Evolutionary conservation across 2,797 vertebrate genomes (phyloP).

Genomic region (Chloroceryle inda): DNA sequence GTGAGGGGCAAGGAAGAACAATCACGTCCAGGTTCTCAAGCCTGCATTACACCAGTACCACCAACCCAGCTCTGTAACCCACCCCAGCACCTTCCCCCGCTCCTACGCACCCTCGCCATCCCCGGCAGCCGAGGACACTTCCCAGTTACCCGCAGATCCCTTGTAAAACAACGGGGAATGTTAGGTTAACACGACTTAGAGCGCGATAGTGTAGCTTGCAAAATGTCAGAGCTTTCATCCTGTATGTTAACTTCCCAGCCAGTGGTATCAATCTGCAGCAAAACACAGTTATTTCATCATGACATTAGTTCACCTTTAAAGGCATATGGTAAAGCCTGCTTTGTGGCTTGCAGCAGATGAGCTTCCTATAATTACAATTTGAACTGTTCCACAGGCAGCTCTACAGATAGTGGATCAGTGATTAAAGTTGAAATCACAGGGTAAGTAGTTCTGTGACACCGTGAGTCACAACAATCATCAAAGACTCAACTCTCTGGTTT

Average conservation of each 20-base stretch:
- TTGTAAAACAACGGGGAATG: conserved; percentile 61
- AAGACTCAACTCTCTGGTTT: conserved; percentile 76
- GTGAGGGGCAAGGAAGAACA: not conserved
- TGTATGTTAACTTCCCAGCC: conserved; percentile 64
- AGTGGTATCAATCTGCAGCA: conserved; percentile 67
- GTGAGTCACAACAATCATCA: conserved; percentile 80
- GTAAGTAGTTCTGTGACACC: conserved; percentile 80
- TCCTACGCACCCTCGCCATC: not conserved
- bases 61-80: not conserved
- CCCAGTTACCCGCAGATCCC: conserved; percentile 15
- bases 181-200: conserved; percentile 1
- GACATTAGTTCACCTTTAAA: conserved; percentile 80
- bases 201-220: conserved; percentile 12
- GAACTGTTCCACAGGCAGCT: conserved; percentile 76
- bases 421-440: conserved; percentile 82
- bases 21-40: rapidly evolving
- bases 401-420: conserved; percentile 79
- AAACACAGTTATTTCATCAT: conserved; percentile 75
- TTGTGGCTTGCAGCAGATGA: conserved; percentile 77
- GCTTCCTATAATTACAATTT: conserved; percentile 81
- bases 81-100: not conserved
- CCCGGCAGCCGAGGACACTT: not conserved
- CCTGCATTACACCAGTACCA: not conserved
- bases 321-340: conserved; percentile 78
- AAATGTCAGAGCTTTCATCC: conserved; percentile 71